Conservation (phyloP, 1,140 invertebrate genomes). For the Eurosta solidaginis region DNA sequence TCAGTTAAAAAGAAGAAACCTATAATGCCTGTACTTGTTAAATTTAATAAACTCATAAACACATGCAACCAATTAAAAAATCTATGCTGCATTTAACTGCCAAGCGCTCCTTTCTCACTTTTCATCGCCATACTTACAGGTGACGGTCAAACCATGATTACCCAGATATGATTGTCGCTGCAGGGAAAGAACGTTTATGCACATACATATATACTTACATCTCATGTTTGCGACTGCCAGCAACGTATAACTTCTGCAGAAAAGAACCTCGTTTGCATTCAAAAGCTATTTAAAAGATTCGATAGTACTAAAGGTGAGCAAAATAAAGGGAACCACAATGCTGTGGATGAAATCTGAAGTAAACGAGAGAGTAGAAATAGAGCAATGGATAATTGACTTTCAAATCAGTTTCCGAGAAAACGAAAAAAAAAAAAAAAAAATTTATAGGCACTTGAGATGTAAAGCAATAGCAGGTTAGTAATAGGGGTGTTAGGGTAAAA, state of each 20-base stretch:
- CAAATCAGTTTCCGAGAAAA: slow-evolving; percentile 60
- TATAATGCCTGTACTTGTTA: too few relatives aligned
- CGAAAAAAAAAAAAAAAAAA: too few relatives aligned
- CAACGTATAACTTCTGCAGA: neutral
- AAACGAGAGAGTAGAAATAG: neutral
- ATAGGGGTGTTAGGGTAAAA: neutral
- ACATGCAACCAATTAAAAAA: neutral
- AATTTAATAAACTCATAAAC: neutral
- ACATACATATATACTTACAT: neutral
- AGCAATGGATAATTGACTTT: slow-evolving; percentile 58
- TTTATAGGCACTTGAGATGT: slow-evolving; percentile 50
- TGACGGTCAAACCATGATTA: neutral
- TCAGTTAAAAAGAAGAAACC: too few relatives aligned
- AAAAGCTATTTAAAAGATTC: slow-evolving; percentile 50
- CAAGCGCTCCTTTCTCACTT: neutral
- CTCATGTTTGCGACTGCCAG: neutral
- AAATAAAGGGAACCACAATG: neutral
- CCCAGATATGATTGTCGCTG: neutral
- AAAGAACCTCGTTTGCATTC: slow-evolving; percentile 47
- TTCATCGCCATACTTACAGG: neutral
- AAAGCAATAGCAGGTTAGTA: neutral
- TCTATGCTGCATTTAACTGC: neutral
- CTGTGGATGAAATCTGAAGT: neutral
- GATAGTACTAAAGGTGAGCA: neutral
- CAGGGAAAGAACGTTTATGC: too few relatives aligned